Evolutionary conservation across 2,888 invertebrate species (phyloP).

Genomic region (Troides helena): DNA sequence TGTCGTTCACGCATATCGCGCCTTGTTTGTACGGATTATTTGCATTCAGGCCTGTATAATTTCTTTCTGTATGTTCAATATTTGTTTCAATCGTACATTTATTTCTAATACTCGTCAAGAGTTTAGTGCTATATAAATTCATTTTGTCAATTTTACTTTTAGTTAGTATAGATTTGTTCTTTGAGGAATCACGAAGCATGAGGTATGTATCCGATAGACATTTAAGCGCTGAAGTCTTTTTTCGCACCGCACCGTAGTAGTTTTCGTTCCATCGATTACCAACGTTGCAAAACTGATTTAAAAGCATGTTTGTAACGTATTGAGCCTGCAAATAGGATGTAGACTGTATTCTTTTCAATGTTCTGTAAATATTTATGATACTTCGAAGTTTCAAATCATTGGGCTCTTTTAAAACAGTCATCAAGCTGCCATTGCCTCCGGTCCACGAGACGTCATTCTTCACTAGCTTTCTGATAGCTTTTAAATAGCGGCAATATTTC

Average conservation of each 20-base stretch:
- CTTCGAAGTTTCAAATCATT: slow-evolving; percentile 10
- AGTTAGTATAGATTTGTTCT: slow-evolving; percentile 26
- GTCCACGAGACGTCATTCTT: slow-evolving; percentile 5
- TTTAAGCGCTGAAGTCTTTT: slow-evolving; percentile 8
- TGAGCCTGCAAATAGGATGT: slow-evolving; percentile 13
- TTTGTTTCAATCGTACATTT: slow-evolving; percentile 6
- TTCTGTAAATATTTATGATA: slow-evolving; percentile 10
- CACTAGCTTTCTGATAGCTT: slow-evolving; percentile 7
- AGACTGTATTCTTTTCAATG: slow-evolving; percentile 24
- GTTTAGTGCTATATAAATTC: slow-evolving; percentile 22
- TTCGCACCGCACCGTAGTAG: not conserved
- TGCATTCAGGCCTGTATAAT: not conserved
- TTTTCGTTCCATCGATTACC: not conserved
- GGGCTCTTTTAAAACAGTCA: slow-evolving; percentile 2
- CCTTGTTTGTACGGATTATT: not conserved
- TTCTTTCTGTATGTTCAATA: slow-evolving; percentile 1
- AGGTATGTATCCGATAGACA: slow-evolving; percentile 28
- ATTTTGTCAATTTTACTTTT: slow-evolving; percentile 24
- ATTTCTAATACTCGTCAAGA: slow-evolving; percentile 23
- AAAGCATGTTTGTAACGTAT: slow-evolving; percentile 26
- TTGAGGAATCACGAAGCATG: slow-evolving; percentile 17
- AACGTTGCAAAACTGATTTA: slow-evolving; percentile 21
- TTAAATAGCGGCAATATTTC: slow-evolving; percentile 17
- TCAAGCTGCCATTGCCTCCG: slow-evolving; percentile 5
- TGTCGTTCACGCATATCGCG: not conserved